Percentiles rank a stretch among this genome's conserved stretches.
phyloP scores from a whole-genome alignment of 2,113 vertebrate species.

The Phyllopteryx taeniolatus region DNA sequence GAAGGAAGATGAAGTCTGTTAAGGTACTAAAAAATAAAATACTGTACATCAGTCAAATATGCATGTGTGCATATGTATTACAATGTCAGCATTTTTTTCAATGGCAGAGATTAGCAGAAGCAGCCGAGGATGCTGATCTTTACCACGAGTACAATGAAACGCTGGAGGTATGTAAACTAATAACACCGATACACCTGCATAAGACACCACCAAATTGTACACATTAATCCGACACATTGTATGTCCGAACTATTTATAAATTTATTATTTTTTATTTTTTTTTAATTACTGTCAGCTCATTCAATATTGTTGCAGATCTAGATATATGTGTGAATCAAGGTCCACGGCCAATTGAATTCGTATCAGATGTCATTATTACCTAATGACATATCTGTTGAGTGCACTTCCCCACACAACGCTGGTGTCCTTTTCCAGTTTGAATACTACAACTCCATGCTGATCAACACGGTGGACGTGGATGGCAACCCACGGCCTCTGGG shows the following conservation, averaged over 20 bases:
- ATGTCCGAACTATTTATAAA: no score
- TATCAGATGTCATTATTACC: no score
- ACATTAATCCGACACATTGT: no score
- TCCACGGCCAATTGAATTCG: no score
- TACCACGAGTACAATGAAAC: constrained; percentile 88
- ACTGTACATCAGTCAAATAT: no score
- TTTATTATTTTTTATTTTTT: no score
- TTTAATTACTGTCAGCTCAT: no score
- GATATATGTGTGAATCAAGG: no score
- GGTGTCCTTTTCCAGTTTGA: constrained; percentile 75
- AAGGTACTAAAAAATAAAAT: constrained; percentile 70
- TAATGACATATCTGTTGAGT: no score
- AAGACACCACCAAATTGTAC: neutral
- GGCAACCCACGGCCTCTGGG: constrained; percentile 84
- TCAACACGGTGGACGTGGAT: constrained; percentile 83
- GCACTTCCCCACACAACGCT: no score
- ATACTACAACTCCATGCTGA: constrained; percentile 88
- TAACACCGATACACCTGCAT: neutral
- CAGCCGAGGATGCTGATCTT: constrained; percentile 89
- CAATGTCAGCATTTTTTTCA: constrained; percentile 13
- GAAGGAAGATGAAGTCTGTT: constrained; percentile 89
- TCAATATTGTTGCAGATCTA: no score
- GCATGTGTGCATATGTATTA: no score
- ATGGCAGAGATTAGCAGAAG: constrained; percentile 83
- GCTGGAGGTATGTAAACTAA: constrained; percentile 75